Conservation (phyloP, 2,113 vertebrate species). For the Stigmatopora argus region DNA sequence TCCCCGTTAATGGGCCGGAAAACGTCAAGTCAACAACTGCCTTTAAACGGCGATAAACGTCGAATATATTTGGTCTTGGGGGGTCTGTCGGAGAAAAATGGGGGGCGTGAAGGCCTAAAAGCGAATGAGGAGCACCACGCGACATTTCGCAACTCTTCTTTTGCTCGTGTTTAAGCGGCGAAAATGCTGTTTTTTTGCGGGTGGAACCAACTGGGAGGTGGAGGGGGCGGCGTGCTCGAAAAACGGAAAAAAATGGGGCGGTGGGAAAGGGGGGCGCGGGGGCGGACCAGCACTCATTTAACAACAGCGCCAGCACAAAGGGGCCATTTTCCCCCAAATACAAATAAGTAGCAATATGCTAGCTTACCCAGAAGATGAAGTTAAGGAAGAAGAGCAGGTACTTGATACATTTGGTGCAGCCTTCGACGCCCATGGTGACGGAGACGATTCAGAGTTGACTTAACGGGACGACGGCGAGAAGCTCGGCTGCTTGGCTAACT, state of each 20-base stretch:
- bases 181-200: no score
- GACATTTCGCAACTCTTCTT: no score
- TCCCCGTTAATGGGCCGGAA: no score
- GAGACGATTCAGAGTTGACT: background rate
- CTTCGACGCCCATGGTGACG: conserved; percentile 84
- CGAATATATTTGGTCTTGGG: no score
- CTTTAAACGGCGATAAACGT: no score
- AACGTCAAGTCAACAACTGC: no score
- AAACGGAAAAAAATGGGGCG: background rate
- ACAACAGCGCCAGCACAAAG: background rate
- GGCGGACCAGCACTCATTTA: background rate
- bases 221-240: background rate
- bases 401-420: conserved; percentile 94
- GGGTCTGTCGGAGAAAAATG: no score
- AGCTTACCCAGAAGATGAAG: conserved; percentile 94
- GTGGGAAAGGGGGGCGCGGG: background rate
- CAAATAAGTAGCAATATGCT: background rate
- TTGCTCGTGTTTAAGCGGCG: no score
- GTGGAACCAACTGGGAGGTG: no score
- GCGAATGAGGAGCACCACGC: no score
- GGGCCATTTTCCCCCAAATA: background rate
- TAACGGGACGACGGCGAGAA: background rate
- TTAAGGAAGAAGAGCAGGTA: conserved; percentile 93
- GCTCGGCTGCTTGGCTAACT: no score
- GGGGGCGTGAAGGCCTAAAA: no score